A percentile compares a stretch with the other conserved stretches of the same genome.
phyloP scores from a whole-genome alignment of 2,888 invertebrate species.

The Ectemnius cavifrons region DNA sequence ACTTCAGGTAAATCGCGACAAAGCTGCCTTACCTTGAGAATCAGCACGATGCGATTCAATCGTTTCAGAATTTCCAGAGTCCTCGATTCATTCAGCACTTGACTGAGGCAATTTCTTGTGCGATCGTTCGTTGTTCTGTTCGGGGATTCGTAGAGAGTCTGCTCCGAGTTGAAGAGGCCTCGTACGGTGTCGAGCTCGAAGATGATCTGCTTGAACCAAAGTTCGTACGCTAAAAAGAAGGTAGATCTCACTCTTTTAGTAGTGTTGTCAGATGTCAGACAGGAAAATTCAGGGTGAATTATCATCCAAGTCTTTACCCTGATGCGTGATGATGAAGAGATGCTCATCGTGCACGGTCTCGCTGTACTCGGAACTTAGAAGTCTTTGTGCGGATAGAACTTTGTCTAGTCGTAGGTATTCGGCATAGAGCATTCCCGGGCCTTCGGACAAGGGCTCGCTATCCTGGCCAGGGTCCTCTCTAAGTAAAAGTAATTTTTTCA shows the following conservation, averaged over 20 bases:
- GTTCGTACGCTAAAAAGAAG: conserved; percentile 91
- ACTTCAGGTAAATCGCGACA: neutral
- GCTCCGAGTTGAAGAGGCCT: conserved; percentile 83
- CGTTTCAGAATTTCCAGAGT: conserved; percentile 95
- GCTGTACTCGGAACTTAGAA: conserved; percentile 86
- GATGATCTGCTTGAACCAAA: conserved; percentile 99
- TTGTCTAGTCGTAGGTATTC: conserved; percentile 95
- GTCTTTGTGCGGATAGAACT: conserved; percentile 88
- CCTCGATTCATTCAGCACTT: conserved; percentile 92
- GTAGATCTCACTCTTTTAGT: neutral
- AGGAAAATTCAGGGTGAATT: neutral
- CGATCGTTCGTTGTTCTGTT: conserved; percentile 48
- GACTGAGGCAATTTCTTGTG: conserved; percentile 55
- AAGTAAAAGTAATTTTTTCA: conserved; percentile 16
- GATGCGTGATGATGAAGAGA: conserved; percentile 97
- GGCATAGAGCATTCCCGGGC: conserved; percentile 91
- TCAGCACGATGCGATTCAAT: conserved; percentile 93
- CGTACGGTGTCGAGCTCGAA: conserved; percentile 97
- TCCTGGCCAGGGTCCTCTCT: conserved; percentile 74
- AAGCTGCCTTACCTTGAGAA: conserved; percentile 85
- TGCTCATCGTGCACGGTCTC: conserved; percentile 96
- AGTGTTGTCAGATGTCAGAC: neutral
- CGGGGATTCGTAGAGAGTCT: conserved; percentile 46
- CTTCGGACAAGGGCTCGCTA: conserved; percentile 82
- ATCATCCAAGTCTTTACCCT: conserved; percentile 83